These are phyloP conservation scores for Psylliodes chrysocephalus DNA, from an alignment of 2,888 invertebrate genomes.

Conservation along the genomic window DNA sequence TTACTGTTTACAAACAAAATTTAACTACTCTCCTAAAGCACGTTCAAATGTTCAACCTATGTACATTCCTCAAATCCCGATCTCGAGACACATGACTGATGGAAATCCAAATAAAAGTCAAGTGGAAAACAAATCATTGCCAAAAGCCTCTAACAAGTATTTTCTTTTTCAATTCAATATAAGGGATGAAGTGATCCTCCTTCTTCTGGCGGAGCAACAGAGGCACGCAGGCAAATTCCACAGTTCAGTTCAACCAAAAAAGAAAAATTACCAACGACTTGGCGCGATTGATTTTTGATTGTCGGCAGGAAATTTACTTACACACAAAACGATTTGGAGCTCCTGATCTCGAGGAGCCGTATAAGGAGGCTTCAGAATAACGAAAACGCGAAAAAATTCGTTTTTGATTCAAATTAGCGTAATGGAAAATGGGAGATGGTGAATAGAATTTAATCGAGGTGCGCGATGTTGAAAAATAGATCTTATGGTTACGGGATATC, in stretches of 20 bases:
- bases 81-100: background rate
- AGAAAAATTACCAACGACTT: slow-evolving; percentile 1
- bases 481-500: too few species aligned
- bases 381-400: background rate
- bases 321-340: background rate
- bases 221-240: background rate
- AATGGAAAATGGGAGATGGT: slow-evolving; percentile 1
- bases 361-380: background rate
- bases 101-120: background rate
- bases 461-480: too few species aligned
- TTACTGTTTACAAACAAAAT: too few species aligned
- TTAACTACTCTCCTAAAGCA: too few species aligned
- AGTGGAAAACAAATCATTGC: background rate
- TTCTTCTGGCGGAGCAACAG: background rate
- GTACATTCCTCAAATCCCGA: background rate
- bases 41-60: too few species aligned
- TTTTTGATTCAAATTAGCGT: slow-evolving; percentile 6
- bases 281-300: slow-evolving; percentile 8
- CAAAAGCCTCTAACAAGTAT: background rate
- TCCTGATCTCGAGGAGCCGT: background rate
- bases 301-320: background rate
- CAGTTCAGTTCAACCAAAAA: background rate
- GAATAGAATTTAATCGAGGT: background rate
- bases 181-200: background rate
- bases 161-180: background rate